phyloP scores from a whole-genome alignment of 2,888 invertebrate species.

The Eremobia ochroleuca region DNA sequence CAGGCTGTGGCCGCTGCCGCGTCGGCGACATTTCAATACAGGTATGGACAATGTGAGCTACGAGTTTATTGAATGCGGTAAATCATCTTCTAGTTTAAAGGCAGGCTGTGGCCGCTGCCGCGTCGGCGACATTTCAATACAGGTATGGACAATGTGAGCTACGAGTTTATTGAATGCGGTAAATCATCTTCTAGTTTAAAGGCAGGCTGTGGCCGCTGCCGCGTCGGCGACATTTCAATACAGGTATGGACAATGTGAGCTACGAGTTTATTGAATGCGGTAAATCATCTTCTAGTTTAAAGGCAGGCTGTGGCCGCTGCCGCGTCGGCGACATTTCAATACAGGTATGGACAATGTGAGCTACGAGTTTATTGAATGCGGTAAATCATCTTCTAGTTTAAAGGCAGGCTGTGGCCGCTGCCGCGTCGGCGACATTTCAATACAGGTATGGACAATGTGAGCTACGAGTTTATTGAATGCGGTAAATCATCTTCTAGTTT shows the following conservation, averaged over 20 bases:
- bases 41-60: slow-evolving; percentile 39
- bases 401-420: background rate
- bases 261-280: slow-evolving; percentile 33
- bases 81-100: background rate
- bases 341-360: slow-evolving; percentile 39
- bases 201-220: background rate
- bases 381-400: slow-evolving; percentile 22
- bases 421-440: slow-evolving; percentile 37
- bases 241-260: slow-evolving; percentile 38
- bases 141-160: slow-evolving; percentile 39
- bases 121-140: slow-evolving; percentile 35
- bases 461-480: slow-evolving; percentile 33
- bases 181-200: slow-evolving; percentile 12
- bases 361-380: slow-evolving; percentile 33
- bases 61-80: slow-evolving; percentile 43
- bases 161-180: slow-evolving; percentile 38
- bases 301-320: background rate
- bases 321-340: slow-evolving; percentile 39
- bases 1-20: slow-evolving; percentile 6
- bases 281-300: slow-evolving; percentile 22
- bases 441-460: slow-evolving; percentile 41
- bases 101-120: slow-evolving; percentile 1
- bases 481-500: slow-evolving; percentile 22
- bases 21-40: slow-evolving; percentile 33
- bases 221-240: slow-evolving; percentile 40